Evolutionary conservation across 2,113 vertebrate genomes (phyloP).

Genomic region (Scortum barcoo): DNA sequence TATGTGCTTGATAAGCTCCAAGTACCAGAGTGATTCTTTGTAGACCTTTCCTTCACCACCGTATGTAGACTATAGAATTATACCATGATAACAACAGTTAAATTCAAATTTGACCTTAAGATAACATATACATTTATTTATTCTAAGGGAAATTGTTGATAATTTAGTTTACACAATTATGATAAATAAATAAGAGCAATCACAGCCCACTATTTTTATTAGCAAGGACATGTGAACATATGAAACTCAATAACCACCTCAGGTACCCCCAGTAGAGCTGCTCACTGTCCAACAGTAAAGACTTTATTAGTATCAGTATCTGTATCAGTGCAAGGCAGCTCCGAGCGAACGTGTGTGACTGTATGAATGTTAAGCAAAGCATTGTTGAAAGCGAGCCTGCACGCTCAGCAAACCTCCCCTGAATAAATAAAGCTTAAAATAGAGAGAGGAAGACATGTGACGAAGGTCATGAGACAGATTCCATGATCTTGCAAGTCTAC

Average conservation of each 20-base stretch:
- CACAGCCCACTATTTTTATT: neutral
- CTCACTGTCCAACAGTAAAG: constrained; percentile 18
- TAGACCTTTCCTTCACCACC: neutral
- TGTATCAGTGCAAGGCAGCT: constrained; percentile 27
- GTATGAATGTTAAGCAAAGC: constrained; percentile 65
- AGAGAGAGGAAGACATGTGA: constrained; percentile 62
- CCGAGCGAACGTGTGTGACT: constrained; percentile 32
- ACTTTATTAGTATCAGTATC: too few species aligned
- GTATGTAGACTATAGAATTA: neutral
- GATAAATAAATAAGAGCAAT: neutral
- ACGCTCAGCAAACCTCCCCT: constrained; percentile 66
- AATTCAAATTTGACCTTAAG: neutral
- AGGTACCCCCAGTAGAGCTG: neutral
- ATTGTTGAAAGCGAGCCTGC: constrained; percentile 57
- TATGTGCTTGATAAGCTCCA: neutral
- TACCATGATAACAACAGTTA: too few species aligned
- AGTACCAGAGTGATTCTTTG: neutral
- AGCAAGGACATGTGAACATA: neutral
- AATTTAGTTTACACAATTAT: neutral
- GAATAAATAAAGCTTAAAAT: constrained; percentile 74
- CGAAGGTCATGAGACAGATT: constrained; percentile 75
- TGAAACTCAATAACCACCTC: neutral
- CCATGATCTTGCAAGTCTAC: constrained; percentile 74
- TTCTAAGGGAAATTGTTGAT: too few species aligned
- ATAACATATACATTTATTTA: too few species aligned